Base-by-base conservation (phyloP, 2,888 invertebrate species). In the Metellina segmentata region DNA sequence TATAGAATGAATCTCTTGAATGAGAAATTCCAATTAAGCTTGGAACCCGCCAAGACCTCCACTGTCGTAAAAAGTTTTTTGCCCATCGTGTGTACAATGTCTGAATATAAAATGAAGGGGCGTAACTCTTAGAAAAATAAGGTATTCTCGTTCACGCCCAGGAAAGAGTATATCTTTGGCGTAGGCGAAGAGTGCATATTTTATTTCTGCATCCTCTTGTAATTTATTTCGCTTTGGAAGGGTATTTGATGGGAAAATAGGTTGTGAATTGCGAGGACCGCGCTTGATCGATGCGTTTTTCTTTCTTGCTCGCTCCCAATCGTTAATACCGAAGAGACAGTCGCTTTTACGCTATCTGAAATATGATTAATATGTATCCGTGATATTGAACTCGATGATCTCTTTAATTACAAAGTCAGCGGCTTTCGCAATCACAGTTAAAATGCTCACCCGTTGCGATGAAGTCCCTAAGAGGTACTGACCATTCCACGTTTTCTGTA, bases 1-100 rank as follows among this genome's bases (percentile, higher is more conserved):
- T 19, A 49, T 81, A 48, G 81, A 34, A 34, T 34, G 49, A 81
- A 61, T 81, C 52, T 82, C 48, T 6, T 82, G 71, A 82, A 82
- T 82, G 82, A 82, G 19, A 70, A 70, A 82, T 82, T 82, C 82
- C 82, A 82, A 82, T 82, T 82, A 82, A 52, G 82, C 49, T 61
- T 6, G 11, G 5, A 61, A 16, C 34, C 34, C 34, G 34, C 34
- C 19, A 51, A 71, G 82, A 71, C 71, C 82, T 71, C 71, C 71
- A 20, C 71, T 20, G 82, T 71, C 70, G 52, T 51, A 71, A 34
- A 34, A 34, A 34, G 34, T 34, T 34, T 34, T 34, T 34, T 34
- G 34, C 34, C 34, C 13, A 49, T 2, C 20, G 51, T 7, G 19
- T 71, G 49, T n/a, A 70, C 72, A 11, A 72, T 51, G 49, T 72